Evolutionary conservation across 2,797 vertebrate genomes (phyloP).

Genomic region (Acipenser transmontanus): DNA sequence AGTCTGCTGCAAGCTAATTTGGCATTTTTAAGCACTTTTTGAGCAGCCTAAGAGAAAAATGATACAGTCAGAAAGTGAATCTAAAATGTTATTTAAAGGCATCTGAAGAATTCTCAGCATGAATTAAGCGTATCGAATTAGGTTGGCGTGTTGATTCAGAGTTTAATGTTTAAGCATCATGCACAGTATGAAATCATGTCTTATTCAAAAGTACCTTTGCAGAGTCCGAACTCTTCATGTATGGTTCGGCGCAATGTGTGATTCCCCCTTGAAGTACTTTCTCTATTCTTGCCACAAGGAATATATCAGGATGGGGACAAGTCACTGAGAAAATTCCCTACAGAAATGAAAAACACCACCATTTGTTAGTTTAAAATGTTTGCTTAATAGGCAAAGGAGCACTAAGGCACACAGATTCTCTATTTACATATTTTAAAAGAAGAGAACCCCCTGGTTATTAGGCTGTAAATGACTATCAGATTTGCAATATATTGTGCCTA

Average conservation of each 20-base stretch:
- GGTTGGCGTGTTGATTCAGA: not conserved
- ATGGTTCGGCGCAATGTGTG: constrained; percentile 87
- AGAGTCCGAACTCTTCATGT: constrained; percentile 93
- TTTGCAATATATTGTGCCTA: not conserved
- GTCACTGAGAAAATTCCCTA: constrained; percentile 93
- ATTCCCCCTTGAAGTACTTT: constrained; percentile 93
- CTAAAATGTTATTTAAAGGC: not conserved
- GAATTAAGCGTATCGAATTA: constrained; percentile 8
- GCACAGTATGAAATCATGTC: too few relatives aligned
- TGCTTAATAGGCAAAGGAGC: too few relatives aligned
- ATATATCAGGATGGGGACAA: constrained; percentile 92
- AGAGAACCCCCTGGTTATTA: too few relatives aligned
- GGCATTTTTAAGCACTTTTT: constrained; percentile 94
- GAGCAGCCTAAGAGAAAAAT: constrained; percentile 67
- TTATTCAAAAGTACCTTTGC: constrained; percentile 67
- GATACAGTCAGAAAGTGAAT: constrained; percentile 16
- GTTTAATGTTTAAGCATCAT: too few relatives aligned
- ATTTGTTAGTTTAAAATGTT: too few relatives aligned
- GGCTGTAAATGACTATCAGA: too few relatives aligned
- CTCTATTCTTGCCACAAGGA: constrained; percentile 89
- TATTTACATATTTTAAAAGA: too few relatives aligned
- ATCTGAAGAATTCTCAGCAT: constrained; percentile 2
- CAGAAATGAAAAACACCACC: constrained; percentile 19
- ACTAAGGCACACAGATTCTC: too few relatives aligned
- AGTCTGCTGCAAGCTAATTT: constrained; percentile 84